Evolutionary conservation across 1,140 invertebrate species (phyloP), one percentile per base, ranked within the genome.

Genomic region (Micrasema minimum): DNA sequence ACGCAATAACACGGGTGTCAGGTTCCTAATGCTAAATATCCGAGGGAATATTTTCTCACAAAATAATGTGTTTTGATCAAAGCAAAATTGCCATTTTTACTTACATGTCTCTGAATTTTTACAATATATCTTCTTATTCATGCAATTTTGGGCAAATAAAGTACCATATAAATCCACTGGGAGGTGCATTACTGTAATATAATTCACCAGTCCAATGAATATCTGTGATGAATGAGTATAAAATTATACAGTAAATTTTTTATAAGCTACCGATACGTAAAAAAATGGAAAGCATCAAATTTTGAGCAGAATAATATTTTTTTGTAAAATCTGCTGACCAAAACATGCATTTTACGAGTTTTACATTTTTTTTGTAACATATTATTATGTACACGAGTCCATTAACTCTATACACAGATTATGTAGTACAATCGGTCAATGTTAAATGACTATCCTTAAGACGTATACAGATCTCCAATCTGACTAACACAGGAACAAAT

Each of bases 41-140:
- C 2, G 26, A 31, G 26, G 26, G 3, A 7, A 31, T 31, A 7
- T 7, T 31, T 4, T 7, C 7, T 2, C 26, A 31, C 7, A 31
- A 31, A 31, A 31, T 31, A 31, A 31, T 31, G 26, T 31, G 26
- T 31, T 31, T 31, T 31, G 7, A 31, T 31, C 26, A 31, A 31
- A 31, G 26, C 7, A 31, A n/a, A 31, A 31, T 31, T 10, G 55
- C 35, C 55, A 59, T 41, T 59, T 10, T 43, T 41, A 59, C 55
- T 38, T 59, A 59, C 55, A 59, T 12, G 37, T 59, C 55, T 59
- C 55, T 59, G 55, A 59, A 59, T 41, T 31, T 41, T 31, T 31
- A 31, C 26, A 31, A 31, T 31, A 31, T 4, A 31, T 4, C 26
- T 31, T 4, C 26, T 31, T 31, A 31, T 31, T 31, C 7, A 7